Evolutionary conservation across 2,113 vertebrate species (phyloP).

Genomic region (Mohoua ochrocephala): DNA sequence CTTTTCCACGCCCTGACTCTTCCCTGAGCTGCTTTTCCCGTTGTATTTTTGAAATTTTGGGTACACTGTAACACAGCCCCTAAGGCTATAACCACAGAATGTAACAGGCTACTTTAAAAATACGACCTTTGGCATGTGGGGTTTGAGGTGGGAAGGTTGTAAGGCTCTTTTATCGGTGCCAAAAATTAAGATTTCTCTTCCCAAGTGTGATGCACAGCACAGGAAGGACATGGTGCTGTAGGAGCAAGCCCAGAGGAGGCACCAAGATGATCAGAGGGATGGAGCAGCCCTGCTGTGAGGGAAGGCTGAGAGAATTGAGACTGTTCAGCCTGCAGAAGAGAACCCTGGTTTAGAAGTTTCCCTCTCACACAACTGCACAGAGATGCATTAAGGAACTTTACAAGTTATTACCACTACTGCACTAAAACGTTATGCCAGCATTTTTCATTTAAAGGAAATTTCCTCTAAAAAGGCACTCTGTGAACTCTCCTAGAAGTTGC

Average conservation of each 20-base stretch:
- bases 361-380: not conserved
- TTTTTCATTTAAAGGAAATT: not conserved
- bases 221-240: not conserved
- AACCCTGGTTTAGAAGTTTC: not conserved
- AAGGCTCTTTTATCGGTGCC: not conserved
- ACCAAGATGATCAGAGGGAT: not conserved
- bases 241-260: not conserved
- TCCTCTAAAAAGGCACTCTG: not conserved
- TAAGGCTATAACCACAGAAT: not conserved
- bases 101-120: not conserved
- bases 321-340: not conserved
- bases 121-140: not conserved
- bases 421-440: not conserved
- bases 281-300: not conserved
- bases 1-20: not conserved
- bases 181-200: not conserved
- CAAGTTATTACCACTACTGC: not conserved
- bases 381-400: not conserved
- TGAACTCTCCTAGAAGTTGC: not conserved
- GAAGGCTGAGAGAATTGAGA: not conserved
- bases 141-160: not conserved
- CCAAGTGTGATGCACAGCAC: not conserved
- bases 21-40: not conserved
- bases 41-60: not conserved
- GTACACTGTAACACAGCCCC: not conserved